phyloP scores from a whole-genome alignment of 2,797 vertebrate genomes.

The Dendrocincla fuliginosa region DNA sequence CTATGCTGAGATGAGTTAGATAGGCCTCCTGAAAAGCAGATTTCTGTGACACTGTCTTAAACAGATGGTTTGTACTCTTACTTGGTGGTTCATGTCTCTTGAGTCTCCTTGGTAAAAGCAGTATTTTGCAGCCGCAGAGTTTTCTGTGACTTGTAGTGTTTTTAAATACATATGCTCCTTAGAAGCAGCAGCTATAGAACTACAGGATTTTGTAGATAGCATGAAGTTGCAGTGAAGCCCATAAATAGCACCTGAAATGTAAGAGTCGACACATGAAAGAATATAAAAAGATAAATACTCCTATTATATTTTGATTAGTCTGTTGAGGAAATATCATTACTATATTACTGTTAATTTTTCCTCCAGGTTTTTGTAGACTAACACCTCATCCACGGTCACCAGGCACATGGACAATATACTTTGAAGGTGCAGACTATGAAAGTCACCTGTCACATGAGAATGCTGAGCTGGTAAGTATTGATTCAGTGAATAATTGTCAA shows the following conservation, averaged over 20 bases:
- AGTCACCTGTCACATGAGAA: conserved; percentile 87
- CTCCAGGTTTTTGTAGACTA: conserved; percentile 90
- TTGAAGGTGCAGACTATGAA: conserved; percentile 94
- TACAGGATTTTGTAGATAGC: neutral
- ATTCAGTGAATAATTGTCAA: neutral
- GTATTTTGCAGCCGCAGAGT: neutral
- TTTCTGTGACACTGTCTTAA: neutral
- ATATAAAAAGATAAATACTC: neutral
- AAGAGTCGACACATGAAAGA: neutral
- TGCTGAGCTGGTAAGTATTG: conserved; percentile 85
- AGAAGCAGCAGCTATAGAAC: neutral
- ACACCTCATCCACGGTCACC: conserved; percentile 88
- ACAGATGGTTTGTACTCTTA: neutral
- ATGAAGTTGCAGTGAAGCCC: neutral
- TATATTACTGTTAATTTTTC: neutral
- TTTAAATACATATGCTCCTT: neutral
- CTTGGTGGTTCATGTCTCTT: neutral
- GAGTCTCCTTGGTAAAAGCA: neutral
- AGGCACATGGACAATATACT: conserved; percentile 95
- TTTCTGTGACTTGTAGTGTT: neutral
- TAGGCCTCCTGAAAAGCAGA: neutral
- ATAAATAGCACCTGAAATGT: neutral
- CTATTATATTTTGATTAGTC: neutral
- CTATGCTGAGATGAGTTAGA: neutral
- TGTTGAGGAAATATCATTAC: neutral